Base-by-base conservation (phyloP, 1,140 invertebrate species). In the Dufourea novaeangliae region DNA sequence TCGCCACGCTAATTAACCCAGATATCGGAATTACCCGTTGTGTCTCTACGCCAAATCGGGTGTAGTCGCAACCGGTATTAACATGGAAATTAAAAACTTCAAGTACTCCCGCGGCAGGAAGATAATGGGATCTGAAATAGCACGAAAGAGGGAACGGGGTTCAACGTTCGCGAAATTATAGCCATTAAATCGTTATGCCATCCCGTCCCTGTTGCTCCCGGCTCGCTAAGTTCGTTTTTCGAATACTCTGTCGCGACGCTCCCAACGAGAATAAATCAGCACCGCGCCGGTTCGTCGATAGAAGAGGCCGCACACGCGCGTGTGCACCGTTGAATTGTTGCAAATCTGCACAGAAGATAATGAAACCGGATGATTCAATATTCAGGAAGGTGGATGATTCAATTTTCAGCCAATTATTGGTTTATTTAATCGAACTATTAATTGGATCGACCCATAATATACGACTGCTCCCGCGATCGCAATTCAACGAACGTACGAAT, bases 361-460 rank as follows among this genome's bases (percentile, higher is more conserved):
- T 86, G 85, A 86, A 88, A 88, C 37, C 79, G 75, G 79, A 83
- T 84, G 80, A 80, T 79, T 77, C 86, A 86, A 86, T 87, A 86
- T 87, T 88, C 85, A 67, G 77, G 67, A 78, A 44, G 70, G 72
- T 82, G 83, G 84, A n/a, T n/a, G n/a, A 83, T 89, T 86, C 84
- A 81, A 88, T 89, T 89, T 87, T 87, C 80, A 83, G 80, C 80
- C 87, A 90, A 90, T 91, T 88, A 90, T 90, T 86, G 89, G 88
- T 87, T 90, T 90, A 89, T 91, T 91, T 89, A 90, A 90, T 91
- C 83, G 86, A 90, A 89, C 87, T 84, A 89, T 79, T 91, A 89
- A 90, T 90, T 90, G 84, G 84, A 80, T 77, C 80, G 82, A 69
- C 63, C 76, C 78, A 78, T 85, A 80, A 82, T 80, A 69, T 79